Percentiles rank a stretch among this genome's conserved stretches.
Evolutionary conservation across 2,888 invertebrate species (phyloP).

Genomic region (Pollenia amentaria): DNA sequence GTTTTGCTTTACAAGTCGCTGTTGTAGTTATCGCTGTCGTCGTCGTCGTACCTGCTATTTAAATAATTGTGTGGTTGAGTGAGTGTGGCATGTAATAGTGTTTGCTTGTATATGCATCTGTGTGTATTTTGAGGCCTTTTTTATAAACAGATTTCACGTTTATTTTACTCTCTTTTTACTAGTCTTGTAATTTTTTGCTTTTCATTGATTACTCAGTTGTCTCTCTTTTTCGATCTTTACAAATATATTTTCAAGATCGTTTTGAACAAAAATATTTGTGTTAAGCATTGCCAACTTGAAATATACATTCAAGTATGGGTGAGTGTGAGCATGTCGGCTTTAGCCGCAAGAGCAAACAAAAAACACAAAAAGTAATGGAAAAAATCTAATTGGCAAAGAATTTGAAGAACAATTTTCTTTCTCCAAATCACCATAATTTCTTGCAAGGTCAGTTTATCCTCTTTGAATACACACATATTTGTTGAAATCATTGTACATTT

Average conservation of each 20-base stretch:
- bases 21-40: constrained; percentile 26
- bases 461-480: constrained; percentile 42
- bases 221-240: constrained; percentile 15
- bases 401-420: constrained; percentile 68
- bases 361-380: constrained; percentile 35
- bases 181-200: constrained; percentile 29
- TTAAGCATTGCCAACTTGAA: constrained; percentile 57
- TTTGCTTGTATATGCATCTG: constrained; percentile 25
- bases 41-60: constrained; percentile 68
- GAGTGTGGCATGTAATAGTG: constrained; percentile 1
- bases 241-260: constrained; percentile 45
- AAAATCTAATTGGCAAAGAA: constrained; percentile 70
- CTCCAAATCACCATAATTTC: constrained; percentile 64
- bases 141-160: constrained; percentile 62
- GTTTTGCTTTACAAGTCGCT: constrained; percentile 51
- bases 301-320: constrained; percentile 14
- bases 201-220: constrained; percentile 11
- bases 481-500: background rate
- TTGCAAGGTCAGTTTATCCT: constrained; percentile 70
- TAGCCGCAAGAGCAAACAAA: constrained; percentile 36
- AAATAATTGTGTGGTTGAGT: constrained; percentile 57
- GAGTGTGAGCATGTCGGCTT: constrained; percentile 39
- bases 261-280: constrained; percentile 57
- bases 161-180: constrained; percentile 55
- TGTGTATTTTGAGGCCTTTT: constrained; percentile 63